These are phyloP conservation scores for Acleris emargana DNA, from an alignment of 2,888 invertebrate genomes.

Conservation along the genomic window DNA sequence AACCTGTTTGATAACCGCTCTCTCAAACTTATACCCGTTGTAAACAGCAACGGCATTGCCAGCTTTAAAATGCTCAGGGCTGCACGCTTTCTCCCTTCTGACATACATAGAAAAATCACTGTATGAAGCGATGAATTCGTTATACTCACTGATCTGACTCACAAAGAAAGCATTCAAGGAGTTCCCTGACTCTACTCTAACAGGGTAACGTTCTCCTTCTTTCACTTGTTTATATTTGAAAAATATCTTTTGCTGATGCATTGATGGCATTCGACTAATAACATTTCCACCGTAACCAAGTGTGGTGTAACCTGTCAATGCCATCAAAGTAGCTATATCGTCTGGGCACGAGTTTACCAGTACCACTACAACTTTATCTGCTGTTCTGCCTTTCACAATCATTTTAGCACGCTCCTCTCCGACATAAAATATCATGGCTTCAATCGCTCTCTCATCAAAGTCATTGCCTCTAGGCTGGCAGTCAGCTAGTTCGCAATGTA, in stretches of 20 bases:
- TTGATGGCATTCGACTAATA: constrained; percentile 29
- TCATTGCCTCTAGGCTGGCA: constrained; percentile 42
- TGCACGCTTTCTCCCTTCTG: constrained; percentile 37
- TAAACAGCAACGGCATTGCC: constrained; percentile 42
- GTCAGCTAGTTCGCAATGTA: constrained; percentile 46
- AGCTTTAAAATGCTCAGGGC: constrained; percentile 39
- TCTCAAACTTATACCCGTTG: constrained; percentile 42
- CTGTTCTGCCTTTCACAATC: constrained; percentile 40
- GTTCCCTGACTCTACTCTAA: constrained; percentile 44
- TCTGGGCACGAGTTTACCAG: constrained; percentile 47
- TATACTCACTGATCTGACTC: constrained; percentile 44
- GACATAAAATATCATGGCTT: constrained; percentile 47
- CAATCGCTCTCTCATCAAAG: constrained; percentile 40
- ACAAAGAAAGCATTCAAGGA: constrained; percentile 47
- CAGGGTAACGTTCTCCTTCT: constrained; percentile 41
- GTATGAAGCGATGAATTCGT: constrained; percentile 40
- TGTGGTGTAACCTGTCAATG: constrained; percentile 42
- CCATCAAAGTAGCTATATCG: constrained; percentile 50
- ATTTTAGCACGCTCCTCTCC: constrained; percentile 45
- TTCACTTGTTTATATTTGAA: constrained; percentile 40
- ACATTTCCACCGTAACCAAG: constrained; percentile 40
- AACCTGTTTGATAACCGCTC: constrained; percentile 45
- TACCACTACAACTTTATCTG: constrained; percentile 42
- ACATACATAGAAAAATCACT: constrained; percentile 41
- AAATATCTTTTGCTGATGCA: constrained; percentile 35